A percentile compares a stretch with the other conserved stretches of the same genome.
phyloP scores from a whole-genome alignment of 2,797 vertebrate species.

The Sebastes oblongus region DNA sequence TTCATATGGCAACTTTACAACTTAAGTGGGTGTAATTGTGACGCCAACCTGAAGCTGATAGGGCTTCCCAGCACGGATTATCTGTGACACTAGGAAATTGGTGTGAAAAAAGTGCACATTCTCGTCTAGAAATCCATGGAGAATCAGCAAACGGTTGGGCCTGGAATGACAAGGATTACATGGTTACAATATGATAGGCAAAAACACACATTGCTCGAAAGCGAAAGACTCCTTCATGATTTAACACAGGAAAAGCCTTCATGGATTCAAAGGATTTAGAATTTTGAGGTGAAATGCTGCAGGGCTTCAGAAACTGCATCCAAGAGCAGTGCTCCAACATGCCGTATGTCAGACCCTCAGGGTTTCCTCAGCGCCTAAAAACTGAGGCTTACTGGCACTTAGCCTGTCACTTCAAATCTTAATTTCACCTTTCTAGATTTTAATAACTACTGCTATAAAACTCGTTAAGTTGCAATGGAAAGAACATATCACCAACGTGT shows the following conservation, averaged over 20 bases:
- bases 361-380: not conserved
- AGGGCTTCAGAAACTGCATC: not conserved
- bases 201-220: not conserved
- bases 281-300: not conserved
- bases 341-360: not conserved
- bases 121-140: constrained; percentile 97
- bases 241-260: not conserved
- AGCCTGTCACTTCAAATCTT: not conserved
- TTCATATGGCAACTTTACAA: not conserved
- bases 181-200: not conserved
- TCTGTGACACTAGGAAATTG: constrained; percentile 97
- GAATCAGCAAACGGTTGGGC: constrained; percentile 96
- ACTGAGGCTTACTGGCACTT: not conserved
- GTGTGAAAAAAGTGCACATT: constrained; percentile 99
- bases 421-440: not conserved
- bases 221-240: not conserved
- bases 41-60: constrained; percentile 94
- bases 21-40: not conserved
- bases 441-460: not conserved
- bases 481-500: not conserved
- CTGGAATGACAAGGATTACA: constrained; percentile 68
- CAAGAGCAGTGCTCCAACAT: constrained; percentile 20
- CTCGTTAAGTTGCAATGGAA: not conserved
- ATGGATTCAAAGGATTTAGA: not conserved
- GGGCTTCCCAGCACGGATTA: constrained; percentile 97